Percentiles rank a stretch among this genome's conserved stretches.
These are phyloP conservation scores for Clarias fuscus DNA, from an alignment of 2,797 vertebrate genomes.

Conservation along the genomic window DNA sequence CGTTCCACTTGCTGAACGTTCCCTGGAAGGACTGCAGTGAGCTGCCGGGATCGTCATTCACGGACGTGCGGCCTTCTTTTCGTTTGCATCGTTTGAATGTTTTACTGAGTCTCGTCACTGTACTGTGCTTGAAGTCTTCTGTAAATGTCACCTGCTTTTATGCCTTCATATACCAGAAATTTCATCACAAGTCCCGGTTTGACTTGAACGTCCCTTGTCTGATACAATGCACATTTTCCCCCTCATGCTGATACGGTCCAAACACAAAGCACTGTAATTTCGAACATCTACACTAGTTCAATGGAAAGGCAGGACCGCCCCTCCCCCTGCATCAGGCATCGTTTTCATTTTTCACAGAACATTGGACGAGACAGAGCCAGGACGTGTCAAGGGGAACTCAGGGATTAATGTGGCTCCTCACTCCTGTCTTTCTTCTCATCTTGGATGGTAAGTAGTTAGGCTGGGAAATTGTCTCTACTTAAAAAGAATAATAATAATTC, in stretches of 20 bases:
- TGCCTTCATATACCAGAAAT: no score
- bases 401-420: slow-evolving; percentile 66
- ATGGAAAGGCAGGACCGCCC: slow-evolving; percentile 8
- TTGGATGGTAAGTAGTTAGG: slow-evolving; percentile 62
- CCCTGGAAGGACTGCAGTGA: no score
- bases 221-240: no score
- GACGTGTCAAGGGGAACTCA: slow-evolving; percentile 65
- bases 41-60: no score
- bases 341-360: slow-evolving; percentile 33
- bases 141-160: no score
- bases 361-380: slow-evolving; percentile 61
- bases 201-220: no score
- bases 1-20: no score
- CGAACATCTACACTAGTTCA: slow-evolving; percentile 33
- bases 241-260: slow-evolving; percentile 7
- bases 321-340: slow-evolving; percentile 18
- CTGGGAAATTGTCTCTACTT: slow-evolving; percentile 72
- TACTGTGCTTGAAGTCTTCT: no score
- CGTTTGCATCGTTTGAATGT: no score
- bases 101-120: no score
- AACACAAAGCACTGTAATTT: slow-evolving; percentile 13
- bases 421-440: slow-evolving; percentile 61
- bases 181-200: no score
- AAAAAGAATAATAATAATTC: slow-evolving; percentile 53
- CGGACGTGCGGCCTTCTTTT: no score